Base-by-base conservation (phyloP, 2,888 invertebrate species). In the Cataglyphis livida region DNA sequence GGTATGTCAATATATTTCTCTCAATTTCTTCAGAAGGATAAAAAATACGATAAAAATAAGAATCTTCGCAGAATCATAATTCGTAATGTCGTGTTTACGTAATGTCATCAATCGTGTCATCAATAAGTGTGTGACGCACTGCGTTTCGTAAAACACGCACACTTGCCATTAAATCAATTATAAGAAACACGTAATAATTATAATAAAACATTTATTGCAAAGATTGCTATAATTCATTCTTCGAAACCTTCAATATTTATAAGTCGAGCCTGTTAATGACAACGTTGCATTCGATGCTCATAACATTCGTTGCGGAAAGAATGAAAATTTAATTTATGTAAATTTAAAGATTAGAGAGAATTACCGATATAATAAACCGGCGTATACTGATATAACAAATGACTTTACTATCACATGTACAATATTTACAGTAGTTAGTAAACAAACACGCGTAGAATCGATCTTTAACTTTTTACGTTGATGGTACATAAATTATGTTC, bases 401-500 rank as follows among this genome's bases (percentile, higher is more conserved):
- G 57, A 41, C 1, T 18, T 18, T 59, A 12, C 7, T 21, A 41
- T 35, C 44, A 25, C 18, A 75, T 25, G 35, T 41, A 28, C 21
- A 21, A 15, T 38, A 28, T 10, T 65, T 54, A 48, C 25, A 21
- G 79, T 10, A 54, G 44, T 68, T 59, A 48, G 35, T 74, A 74
- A 68, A 84, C 74, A 81, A 66, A 54, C 81, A 79, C 28, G 81
- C 81, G 41, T 81, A 81, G 48, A 61, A 74, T n/a, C 68, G 38
- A 9, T 62, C 68, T 74, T 81, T 71, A 64, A 51, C 71, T 81
- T 84, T 81, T 84, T 81, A 74, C 48, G 35, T 51, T 35, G 15
- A 48, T 15, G 32, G 25, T 21, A 28, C 51, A 12, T 84, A 68
- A 84, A 68, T 84, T 84, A 81, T 74, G 74, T 74, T 51, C 62